Base-by-base conservation (phyloP, 2,113 vertebrate species). In the Symphodus melops region DNA sequence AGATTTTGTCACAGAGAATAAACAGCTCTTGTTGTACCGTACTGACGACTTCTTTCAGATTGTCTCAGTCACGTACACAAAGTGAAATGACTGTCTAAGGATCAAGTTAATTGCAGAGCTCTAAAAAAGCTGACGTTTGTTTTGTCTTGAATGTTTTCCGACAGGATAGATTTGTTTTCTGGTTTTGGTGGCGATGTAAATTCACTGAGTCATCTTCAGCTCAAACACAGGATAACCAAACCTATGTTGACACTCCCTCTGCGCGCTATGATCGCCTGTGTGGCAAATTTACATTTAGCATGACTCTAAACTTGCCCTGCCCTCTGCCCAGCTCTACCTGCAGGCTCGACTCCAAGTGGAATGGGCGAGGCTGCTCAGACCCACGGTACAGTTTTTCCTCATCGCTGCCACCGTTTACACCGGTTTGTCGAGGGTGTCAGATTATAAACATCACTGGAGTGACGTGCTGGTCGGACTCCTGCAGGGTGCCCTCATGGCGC, bases 401-500 rank as follows among this genome's bases (percentile, higher is more conserved):
- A 91, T 99, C 16, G 93, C 97, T 1, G 83, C 95, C 6, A 93
- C 98, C 0, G 91, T 99, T 64, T 99, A 95, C 0, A 98, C 98
- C 1, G 98, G 97, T 16, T 90, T 99, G n/a, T 99, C 98, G 0
- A 94, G 98, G 57, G 94, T 99, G 55, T 99, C 98, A 0, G 98
- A 99, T 69, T 99, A 99, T 78, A 99, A 99, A 87, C 98, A 99
- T 78, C 98, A 99, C 51, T 99, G 97, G 97, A 98, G 98, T 6
- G 98, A 99, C 25, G 98, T 99, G 62, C 83, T 98, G 88, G 94
- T 91, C 0, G 98, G 98, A 9, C 95, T 99, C 33, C 84, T 97
- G 69, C 97, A 99, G 91, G 98, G 98, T 3, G 98, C 97, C 0
- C 46, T 96, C 61, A 95, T 96, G 76, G 97, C 97, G 19, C 17